phyloP scores from a whole-genome alignment of 2,888 invertebrate genomes.

The Apomyelois bistriatella region DNA sequence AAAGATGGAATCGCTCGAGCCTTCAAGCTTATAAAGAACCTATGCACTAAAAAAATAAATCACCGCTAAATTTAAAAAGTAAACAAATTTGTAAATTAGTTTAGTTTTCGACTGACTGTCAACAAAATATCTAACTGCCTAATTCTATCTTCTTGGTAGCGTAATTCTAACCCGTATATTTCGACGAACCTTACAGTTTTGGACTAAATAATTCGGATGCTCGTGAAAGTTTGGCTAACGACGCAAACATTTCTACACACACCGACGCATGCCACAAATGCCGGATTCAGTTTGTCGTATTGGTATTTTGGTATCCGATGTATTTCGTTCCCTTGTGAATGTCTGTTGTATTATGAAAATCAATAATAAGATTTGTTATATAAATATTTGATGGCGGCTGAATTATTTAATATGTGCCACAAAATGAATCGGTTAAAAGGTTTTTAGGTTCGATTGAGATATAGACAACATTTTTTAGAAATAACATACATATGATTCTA shows the following conservation, averaged over 20 bases:
- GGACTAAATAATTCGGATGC: slow-evolving; percentile 57
- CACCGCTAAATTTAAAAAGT: too few species aligned
- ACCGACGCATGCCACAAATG: slow-evolving; percentile 25
- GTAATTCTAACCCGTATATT: slow-evolving; percentile 22
- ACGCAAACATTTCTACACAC: slow-evolving; percentile 34
- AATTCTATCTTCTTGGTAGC: background rate
- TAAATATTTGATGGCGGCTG: background rate
- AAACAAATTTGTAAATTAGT: background rate
- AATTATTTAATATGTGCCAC: too few species aligned
- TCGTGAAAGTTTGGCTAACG: slow-evolving; percentile 48
- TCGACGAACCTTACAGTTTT: slow-evolving; percentile 31
- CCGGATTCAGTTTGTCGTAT: slow-evolving; percentile 35
- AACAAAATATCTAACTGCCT: background rate
- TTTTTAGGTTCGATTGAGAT: too few species aligned
- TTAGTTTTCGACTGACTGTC: background rate
- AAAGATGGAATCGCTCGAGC: too few species aligned
- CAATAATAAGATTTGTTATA: background rate
- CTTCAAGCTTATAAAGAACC: too few species aligned
- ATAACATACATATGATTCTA: too few species aligned
- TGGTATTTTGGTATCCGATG: slow-evolving; percentile 23
- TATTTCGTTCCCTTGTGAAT: background rate
- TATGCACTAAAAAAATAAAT: too few species aligned
- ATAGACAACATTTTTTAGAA: too few species aligned
- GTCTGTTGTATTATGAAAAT: background rate
- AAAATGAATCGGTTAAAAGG: too few species aligned